phyloP scores from a whole-genome alignment of 2,888 invertebrate genomes.

The Hetaerina titia region DNA sequence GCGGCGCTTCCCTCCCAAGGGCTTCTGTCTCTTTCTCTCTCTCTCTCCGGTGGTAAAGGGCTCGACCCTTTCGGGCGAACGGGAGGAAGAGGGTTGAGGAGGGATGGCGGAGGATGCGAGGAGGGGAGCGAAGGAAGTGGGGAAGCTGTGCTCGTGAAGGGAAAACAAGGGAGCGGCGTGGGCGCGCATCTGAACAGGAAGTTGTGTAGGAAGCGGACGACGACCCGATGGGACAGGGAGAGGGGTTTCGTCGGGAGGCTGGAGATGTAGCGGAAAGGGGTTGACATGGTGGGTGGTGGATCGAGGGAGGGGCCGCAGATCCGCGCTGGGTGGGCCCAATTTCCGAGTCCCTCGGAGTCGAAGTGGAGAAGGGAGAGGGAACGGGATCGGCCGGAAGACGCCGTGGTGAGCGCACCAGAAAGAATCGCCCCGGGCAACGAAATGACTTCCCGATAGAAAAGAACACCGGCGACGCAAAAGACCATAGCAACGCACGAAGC shows the following conservation, averaged over 20 bases:
- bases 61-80: background rate
- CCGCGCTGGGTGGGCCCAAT: too few relatives aligned
- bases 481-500: too few relatives aligned
- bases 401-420: background rate
- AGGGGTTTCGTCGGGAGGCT: background rate
- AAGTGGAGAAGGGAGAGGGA: background rate
- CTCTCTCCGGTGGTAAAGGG: background rate
- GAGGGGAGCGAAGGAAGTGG: background rate
- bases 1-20: background rate
- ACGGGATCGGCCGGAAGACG: background rate
- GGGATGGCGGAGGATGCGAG: background rate
- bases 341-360: background rate
- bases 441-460: background rate
- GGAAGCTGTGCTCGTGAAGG: background rate
- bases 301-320: background rate
- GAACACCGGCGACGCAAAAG: too few relatives aligned
- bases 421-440: background rate
- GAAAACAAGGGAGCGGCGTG: background rate
- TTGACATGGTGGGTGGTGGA: background rate
- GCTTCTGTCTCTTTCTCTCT: background rate
- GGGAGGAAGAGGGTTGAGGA: background rate
- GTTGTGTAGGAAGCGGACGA: background rate
- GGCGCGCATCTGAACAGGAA: slow-evolving; percentile 6
- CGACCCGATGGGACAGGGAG: background rate
- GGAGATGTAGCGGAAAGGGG: background rate